phyloP scores from a whole-genome alignment of 2,888 invertebrate genomes.

The Brenthis ino region DNA sequence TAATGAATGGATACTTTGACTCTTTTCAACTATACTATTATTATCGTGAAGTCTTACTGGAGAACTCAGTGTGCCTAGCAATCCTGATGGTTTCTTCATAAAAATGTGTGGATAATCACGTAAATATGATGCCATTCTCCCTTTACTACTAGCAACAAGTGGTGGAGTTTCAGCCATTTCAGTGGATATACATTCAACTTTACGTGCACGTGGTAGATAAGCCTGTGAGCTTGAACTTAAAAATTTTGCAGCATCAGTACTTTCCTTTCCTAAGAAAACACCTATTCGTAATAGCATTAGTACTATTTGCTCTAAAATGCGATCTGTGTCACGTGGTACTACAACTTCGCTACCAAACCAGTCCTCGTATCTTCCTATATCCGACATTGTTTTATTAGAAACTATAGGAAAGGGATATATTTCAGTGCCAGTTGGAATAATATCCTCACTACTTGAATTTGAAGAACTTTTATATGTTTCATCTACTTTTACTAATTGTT shows the following conservation, averaged over 20 bases:
- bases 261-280: slow-evolving; percentile 55
- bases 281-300: slow-evolving; percentile 68
- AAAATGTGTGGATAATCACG: slow-evolving; percentile 73
- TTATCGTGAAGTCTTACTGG: slow-evolving; percentile 34
- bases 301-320: slow-evolving; percentile 71
- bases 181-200: slow-evolving; percentile 40
- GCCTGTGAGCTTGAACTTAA: slow-evolving; percentile 42
- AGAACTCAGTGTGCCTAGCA: slow-evolving; percentile 28
- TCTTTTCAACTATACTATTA: background rate
- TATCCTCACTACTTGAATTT: slow-evolving; percentile 48
- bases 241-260: slow-evolving; percentile 43
- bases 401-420: slow-evolving; percentile 45
- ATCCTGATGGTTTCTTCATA: slow-evolving; percentile 59
- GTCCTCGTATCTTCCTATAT: slow-evolving; percentile 62
- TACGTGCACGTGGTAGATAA: slow-evolving; percentile 30
- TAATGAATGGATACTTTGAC: slow-evolving; percentile 17
- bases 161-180: slow-evolving; percentile 61
- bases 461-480: slow-evolving; percentile 37
- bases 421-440: slow-evolving; percentile 42
- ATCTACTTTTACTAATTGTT: slow-evolving; percentile 30
- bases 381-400: slow-evolving; percentile 51
- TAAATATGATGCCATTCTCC: slow-evolving; percentile 62
- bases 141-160: slow-evolving; percentile 56
- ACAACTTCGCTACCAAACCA: slow-evolving; percentile 63
- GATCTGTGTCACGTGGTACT: slow-evolving; percentile 66